A percentile compares a stretch with the other conserved stretches of the same genome.
Conservation (phyloP, 92 coral and sea anemone genomes). For the Paramuricea clavata region DNA sequence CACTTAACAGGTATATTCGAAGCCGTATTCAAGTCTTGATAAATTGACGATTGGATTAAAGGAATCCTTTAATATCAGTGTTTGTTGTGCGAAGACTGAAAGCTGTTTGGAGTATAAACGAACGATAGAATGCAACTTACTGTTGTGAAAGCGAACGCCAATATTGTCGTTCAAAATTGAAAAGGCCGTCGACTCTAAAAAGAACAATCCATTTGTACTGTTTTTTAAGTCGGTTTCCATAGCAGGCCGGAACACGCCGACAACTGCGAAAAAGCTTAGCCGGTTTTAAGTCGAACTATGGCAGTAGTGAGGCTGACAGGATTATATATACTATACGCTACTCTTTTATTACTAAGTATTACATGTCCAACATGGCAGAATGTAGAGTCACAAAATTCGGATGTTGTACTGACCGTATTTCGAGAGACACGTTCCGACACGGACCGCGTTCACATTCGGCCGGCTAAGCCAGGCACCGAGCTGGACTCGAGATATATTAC, state of each 20-base stretch:
- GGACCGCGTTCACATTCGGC: neutral
- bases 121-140: neutral
- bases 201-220: too few relatives aligned
- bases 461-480: neutral
- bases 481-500: neutral
- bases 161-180: neutral
- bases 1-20: neutral
- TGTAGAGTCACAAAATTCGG: neutral
- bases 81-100: neutral
- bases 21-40: neutral
- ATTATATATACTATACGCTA: neutral
- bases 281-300: too few relatives aligned
- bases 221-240: too few relatives aligned
- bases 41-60: neutral
- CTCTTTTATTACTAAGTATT: neutral
- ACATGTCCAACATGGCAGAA: neutral
- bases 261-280: too few relatives aligned
- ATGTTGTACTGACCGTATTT: neutral
- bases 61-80: neutral
- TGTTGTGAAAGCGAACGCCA: neutral
- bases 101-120: neutral
- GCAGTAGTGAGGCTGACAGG: neutral
- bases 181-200: too few relatives aligned
- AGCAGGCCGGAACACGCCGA: too few relatives aligned
- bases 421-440: neutral